phyloP scores from a whole-genome alignment of 2,888 invertebrate genomes.

The Carpatolechia fugitivella region DNA sequence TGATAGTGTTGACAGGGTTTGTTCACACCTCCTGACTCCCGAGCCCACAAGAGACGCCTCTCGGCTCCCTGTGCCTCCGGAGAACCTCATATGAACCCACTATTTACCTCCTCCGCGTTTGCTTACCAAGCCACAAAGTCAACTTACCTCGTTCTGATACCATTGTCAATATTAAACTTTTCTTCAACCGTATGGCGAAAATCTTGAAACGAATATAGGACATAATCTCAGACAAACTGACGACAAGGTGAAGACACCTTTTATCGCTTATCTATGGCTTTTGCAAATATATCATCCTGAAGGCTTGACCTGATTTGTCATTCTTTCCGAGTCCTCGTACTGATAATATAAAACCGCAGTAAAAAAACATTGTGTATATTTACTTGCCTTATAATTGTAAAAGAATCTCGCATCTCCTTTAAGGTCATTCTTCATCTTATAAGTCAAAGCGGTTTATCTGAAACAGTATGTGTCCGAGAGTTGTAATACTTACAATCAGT shows the following conservation, averaged over 20 bases:
- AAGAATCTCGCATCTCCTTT: neutral
- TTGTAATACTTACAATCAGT: conserved; percentile 58
- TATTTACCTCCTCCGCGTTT: conserved; percentile 16
- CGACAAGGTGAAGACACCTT: neutral
- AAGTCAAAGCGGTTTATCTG: conserved; percentile 58
- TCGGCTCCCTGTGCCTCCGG: conserved; percentile 6
- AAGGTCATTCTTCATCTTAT: conserved; percentile 34
- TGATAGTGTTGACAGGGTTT: conserved; percentile 43
- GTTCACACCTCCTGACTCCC: conserved; percentile 33
- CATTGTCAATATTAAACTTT: conserved; percentile 9
- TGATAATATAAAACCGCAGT: neutral
- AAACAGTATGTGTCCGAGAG: conserved; percentile 44
- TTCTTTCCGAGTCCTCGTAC: neutral
- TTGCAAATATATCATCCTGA: neutral
- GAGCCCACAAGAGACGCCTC: conserved; percentile 18
- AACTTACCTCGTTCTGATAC: neutral
- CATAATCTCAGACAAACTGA: neutral
- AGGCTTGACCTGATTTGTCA: conserved; percentile 3
- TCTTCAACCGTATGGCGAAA: neutral
- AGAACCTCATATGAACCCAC: conserved; percentile 15
- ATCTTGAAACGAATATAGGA: neutral
- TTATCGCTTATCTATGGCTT: neutral
- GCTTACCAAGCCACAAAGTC: neutral
- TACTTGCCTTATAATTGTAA: neutral
- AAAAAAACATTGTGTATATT: neutral